Evolutionary conservation across 2,797 vertebrate species (phyloP), one percentile per base, ranked within the genome.

Genomic region (Falco berigora): DNA sequence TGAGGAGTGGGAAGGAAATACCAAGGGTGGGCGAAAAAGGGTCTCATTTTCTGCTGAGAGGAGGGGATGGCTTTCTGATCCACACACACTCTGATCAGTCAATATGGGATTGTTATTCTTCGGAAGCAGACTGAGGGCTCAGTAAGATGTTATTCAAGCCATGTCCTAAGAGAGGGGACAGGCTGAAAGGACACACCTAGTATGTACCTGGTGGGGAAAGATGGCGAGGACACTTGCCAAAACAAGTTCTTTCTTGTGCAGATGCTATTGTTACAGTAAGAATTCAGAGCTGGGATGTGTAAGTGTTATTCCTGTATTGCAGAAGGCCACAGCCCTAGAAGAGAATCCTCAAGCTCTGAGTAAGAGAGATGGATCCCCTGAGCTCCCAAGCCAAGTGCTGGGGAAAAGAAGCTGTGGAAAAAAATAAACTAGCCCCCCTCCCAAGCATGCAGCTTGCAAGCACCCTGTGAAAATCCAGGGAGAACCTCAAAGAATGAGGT

Each of bases 71-170:
- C 7, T 78, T 77, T 77, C 59, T 15, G 28, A 49, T 49, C 36
- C 40, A 19, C 12, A 6, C 32, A 8, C 28, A 6, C n/a, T 49
- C 69, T 25, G 11, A 21, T 3, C 16, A 28, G 17, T 52, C 0
- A 0, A 8, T 8, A 6, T 1, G 7, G 38, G 27, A 15, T 71
- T 36, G 0, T 3, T 66, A 24, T 19, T 59, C 40, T 73, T 62
- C 2, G 2, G 19, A 52, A 34, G 34, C 30, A 46, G 22, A 8
- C 16, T 24, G 13, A 28, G 24, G 40, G 8, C 61, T 88, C 62
- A 7, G 11, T 32, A n/a, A 46, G 4, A 22, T 10, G 17, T 3
- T 7, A 55, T 44, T 74, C 42, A 90, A 71, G 67, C 52, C 9
- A 8, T 10, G 46, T 4, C 14, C 8, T 28, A 23, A 27, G 23